phyloP scores from a whole-genome alignment of 2,888 invertebrate species.

The Meandrusa payeni region DNA sequence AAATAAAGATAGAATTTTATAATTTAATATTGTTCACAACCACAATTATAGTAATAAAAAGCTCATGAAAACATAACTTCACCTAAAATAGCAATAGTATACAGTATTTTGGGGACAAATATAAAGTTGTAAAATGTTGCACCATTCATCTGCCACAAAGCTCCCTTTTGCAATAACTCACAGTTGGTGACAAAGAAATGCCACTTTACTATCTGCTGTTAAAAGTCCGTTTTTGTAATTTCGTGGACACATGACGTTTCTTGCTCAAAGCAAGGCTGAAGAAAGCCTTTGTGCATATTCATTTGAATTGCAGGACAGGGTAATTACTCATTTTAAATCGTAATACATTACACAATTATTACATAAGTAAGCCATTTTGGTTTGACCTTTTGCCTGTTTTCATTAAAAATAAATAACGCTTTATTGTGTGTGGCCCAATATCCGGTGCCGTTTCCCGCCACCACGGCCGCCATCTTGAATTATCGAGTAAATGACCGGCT shows the following conservation, averaged over 20 bases:
- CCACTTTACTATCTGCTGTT: conserved; percentile 3
- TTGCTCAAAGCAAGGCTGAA: background rate
- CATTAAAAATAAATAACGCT: conserved; percentile 43
- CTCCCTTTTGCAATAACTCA: conserved; percentile 6
- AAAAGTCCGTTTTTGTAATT: conserved; percentile 4
- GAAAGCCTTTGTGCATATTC: background rate
- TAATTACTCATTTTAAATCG: background rate
- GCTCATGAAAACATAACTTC: too few species aligned
- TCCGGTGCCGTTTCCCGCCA: conserved; percentile 16
- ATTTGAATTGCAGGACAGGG: conserved; percentile 2
- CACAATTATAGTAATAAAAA: background rate
- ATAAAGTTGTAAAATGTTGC: too few species aligned
- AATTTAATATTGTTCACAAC: background rate
- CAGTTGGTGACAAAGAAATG: conserved; percentile 10
- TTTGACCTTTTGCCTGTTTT: conserved; percentile 22
- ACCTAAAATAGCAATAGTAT: too few species aligned
- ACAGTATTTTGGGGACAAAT: too few species aligned
- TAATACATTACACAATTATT: background rate
- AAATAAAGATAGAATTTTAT: background rate
- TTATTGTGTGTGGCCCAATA: conserved; percentile 9
- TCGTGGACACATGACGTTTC: background rate
- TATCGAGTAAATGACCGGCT: conserved; percentile 24
- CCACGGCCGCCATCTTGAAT: conserved; percentile 20
- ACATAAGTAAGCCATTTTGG: background rate
- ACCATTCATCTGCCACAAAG: too few species aligned